A percentile compares a stretch with the other conserved stretches of the same genome.
phyloP scores from a whole-genome alignment of 1,140 invertebrate genomes.

The Drosophila erecta region DNA sequence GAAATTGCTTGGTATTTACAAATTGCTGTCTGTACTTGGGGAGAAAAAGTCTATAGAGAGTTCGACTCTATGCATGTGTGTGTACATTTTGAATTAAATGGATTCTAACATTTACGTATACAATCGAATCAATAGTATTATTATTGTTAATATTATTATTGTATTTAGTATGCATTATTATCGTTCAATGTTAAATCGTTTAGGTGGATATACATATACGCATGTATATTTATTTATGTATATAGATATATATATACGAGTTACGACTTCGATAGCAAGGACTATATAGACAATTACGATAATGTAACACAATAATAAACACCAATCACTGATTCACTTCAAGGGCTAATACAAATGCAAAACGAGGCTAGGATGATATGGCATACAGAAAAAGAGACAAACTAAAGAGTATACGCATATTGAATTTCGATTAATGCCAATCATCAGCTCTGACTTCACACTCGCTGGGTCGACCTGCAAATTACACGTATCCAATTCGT shows the following conservation, averaged over 20 bases:
- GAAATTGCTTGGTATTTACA: slow-evolving; percentile 48
- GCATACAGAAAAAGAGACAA: slow-evolving; percentile 66
- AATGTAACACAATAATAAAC: slow-evolving; percentile 82
- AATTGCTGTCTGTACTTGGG: slow-evolving; percentile 54
- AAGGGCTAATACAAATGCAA: slow-evolving; percentile 79
- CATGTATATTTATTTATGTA: slow-evolving; percentile 50
- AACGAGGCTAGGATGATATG: slow-evolving; percentile 66
- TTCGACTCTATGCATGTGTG: slow-evolving; percentile 42
- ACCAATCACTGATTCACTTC: slow-evolving; percentile 79
- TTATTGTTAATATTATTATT: slow-evolving; percentile 53
- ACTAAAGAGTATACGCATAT: slow-evolving; percentile 37
- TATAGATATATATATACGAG: slow-evolving; percentile 58
- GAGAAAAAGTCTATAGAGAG: slow-evolving; percentile 33
- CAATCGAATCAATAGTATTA: slow-evolving; percentile 57
- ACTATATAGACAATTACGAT: slow-evolving; percentile 81
- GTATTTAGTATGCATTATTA: slow-evolving; percentile 66
- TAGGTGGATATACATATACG: slow-evolving; percentile 61
- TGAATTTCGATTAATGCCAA: slow-evolving; percentile 55
- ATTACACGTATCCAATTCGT: slow-evolving; percentile 41
- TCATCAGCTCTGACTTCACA: slow-evolving; percentile 38
- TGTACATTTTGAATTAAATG: slow-evolving; percentile 64
- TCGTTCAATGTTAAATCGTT: slow-evolving; percentile 65
- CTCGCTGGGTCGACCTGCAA: slow-evolving; percentile 34
- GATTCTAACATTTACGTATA: slow-evolving; percentile 68
- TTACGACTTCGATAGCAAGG: slow-evolving; percentile 77